phyloP scores from a whole-genome alignment of 2,797 vertebrate genomes.

The Muraenolepis orangiensis region DNA sequence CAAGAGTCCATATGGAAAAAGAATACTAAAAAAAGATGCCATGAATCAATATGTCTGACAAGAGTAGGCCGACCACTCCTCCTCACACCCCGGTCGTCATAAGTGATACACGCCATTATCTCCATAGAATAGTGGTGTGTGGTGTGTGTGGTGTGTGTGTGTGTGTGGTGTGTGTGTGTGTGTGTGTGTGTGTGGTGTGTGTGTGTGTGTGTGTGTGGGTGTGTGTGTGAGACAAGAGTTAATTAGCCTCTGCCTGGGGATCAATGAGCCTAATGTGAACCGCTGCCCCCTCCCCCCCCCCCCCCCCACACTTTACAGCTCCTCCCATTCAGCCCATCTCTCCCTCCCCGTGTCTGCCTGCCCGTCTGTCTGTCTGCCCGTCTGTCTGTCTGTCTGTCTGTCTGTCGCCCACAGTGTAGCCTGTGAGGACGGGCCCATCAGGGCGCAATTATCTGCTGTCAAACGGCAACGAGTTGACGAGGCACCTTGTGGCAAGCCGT shows the following conservation, averaged over 20 bases:
- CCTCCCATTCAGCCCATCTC: conserved; percentile 8
- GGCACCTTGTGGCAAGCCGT: conserved; percentile 19
- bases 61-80: conserved; percentile 29
- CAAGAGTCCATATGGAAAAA: conserved; percentile 48
- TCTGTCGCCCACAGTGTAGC: conserved; percentile 26
- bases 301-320: too few relatives aligned
- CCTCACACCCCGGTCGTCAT: conserved; percentile 33
- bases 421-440: conserved; percentile 28
- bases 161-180: conserved; percentile 29
- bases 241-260: conserved; percentile 71
- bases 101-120: conserved; percentile 72
- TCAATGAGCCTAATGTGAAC: conserved; percentile 76
- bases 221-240: conserved; percentile 71
- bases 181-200: conserved; percentile 27
- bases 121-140: conserved; percentile 31
- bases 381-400: conserved; percentile 42
- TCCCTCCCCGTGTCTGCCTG: too few relatives aligned
- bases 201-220: conserved; percentile 36
- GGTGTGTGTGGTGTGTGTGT: conserved; percentile 25
- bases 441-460: conserved; percentile 64
- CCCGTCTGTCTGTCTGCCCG: conserved; percentile 48
- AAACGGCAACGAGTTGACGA: conserved; percentile 46
- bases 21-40: conserved; percentile 40
- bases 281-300: conserved; percentile 45
- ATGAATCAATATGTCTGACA: conserved; percentile 62